A percentile compares a stretch with the other conserved stretches of the same genome.
Evolutionary conservation across 1,140 invertebrate species (phyloP).

Genomic region (Capitella teleta): DNA sequence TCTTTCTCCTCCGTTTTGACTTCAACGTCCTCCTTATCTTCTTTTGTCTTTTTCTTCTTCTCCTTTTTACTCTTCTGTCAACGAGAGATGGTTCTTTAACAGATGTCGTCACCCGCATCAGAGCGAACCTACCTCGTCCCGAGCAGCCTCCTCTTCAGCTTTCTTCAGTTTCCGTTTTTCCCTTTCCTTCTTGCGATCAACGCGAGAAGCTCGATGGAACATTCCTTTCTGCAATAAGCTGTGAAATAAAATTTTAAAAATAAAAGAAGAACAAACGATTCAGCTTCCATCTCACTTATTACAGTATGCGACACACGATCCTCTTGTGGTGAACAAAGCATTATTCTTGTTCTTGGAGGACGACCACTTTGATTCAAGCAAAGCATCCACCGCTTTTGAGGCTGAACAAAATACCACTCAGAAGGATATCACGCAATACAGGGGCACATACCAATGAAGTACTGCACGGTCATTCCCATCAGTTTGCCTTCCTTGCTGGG

Average conservation of each 20-base stretch:
- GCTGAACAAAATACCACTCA: conserved; percentile 29
- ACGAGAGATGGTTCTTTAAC: too few relatives aligned
- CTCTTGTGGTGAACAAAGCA: conserved; percentile 67
- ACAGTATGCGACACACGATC: conserved; percentile 67
- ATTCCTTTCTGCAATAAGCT: conserved; percentile 82
- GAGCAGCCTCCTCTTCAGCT: conserved; percentile 51
- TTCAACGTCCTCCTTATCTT: conserved; percentile 15
- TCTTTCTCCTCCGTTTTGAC: conserved; percentile 30
- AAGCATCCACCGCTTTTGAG: conserved; percentile 74
- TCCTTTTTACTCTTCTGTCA: too few relatives aligned
- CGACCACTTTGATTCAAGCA: conserved; percentile 86
- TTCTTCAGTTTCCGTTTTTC: conserved; percentile 30
- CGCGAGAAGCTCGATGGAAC: conserved; percentile 73
- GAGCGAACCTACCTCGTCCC: conserved; percentile 23
- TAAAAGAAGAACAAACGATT: too few relatives aligned
- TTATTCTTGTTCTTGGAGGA: conserved; percentile 50
- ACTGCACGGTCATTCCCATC: conserved; percentile 87
- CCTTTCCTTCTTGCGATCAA: conserved; percentile 28
- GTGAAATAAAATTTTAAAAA: not conserved
- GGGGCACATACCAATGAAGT: conserved; percentile 69
- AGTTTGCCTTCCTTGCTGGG: conserved; percentile 91
- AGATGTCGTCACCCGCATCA: too few relatives aligned
- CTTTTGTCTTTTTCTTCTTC: conserved; percentile 14
- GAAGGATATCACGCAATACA: not conserved
- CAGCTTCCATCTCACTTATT: conserved; percentile 51